A percentile compares a stretch with the other conserved stretches of the same genome.
phyloP scores from a whole-genome alignment of 2,113 vertebrate species.

The Poecile atricapillus region DNA sequence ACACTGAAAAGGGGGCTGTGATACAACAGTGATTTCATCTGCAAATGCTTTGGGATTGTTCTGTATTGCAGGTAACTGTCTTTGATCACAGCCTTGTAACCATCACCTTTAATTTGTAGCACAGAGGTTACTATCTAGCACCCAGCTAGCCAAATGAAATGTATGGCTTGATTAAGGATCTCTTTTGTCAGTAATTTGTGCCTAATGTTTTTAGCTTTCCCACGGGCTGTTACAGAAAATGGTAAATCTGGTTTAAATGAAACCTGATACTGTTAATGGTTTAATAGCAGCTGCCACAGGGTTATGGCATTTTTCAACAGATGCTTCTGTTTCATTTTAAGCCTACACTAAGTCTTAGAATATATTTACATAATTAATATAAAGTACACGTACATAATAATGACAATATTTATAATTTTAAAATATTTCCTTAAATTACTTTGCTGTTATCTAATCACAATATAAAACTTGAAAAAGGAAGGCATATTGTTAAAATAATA shows the following conservation, averaged over 20 bases:
- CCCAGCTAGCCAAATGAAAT: conserved; percentile 76
- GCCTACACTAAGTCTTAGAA: conserved; percentile 60
- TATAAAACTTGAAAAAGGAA: background rate
- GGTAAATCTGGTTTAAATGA: conserved; percentile 85
- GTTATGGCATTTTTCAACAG: conserved; percentile 76
- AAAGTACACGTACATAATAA: conserved; percentile 45
- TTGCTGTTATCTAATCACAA: background rate
- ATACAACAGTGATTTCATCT: background rate
- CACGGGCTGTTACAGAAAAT: conserved; percentile 78
- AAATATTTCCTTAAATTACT: conserved; percentile 6
- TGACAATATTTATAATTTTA: conserved; percentile 42
- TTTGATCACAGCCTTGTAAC: conserved; percentile 27
- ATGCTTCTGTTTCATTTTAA: conserved; percentile 77
- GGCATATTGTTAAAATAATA: background rate
- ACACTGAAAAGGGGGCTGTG: background rate
- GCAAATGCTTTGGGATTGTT: background rate
- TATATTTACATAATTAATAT: conserved; percentile 71
- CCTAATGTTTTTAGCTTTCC: conserved; percentile 80
- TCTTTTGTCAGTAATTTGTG: conserved; percentile 81
- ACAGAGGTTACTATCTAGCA: conserved; percentile 52
- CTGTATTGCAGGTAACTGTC: background rate
- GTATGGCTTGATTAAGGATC: conserved; percentile 77
- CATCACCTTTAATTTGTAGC: conserved; percentile 37
- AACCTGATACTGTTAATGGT: conserved; percentile 80
- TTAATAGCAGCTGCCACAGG: conserved; percentile 77